Conservation (phyloP, 2,888 invertebrate species). For the Stenchaetothrips biformis region DNA sequence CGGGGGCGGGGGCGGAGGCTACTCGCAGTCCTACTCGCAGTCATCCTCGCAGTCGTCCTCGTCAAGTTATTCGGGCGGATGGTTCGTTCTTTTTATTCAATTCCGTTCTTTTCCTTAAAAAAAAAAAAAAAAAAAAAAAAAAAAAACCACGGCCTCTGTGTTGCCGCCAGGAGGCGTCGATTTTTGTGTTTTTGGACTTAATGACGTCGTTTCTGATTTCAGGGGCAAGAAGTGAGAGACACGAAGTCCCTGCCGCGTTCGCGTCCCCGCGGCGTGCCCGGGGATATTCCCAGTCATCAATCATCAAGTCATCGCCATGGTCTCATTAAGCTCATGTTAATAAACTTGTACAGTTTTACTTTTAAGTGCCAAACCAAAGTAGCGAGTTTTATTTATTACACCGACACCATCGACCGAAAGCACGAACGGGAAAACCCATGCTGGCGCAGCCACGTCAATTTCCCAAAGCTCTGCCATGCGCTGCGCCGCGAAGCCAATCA, state of each 20-base stretch:
- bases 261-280: neutral
- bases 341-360: neutral
- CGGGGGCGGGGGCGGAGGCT: neutral
- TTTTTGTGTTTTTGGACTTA: no score
- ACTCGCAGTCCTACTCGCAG: neutral
- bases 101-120: no score
- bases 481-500: no score
- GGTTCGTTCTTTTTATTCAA: neutral
- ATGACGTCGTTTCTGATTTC: no score
- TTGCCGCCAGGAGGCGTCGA: no score
- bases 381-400: neutral
- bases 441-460: no score
- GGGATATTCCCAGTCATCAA: neutral
- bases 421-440: no score
- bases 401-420: neutral
- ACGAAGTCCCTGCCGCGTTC: no score
- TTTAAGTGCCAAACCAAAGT: constrained; percentile 5
- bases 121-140: no score
- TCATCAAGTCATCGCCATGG: neutral
- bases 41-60: neutral
- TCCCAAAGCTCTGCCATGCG: no score
- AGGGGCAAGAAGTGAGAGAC: no score
- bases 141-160: no score
- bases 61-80: neutral
- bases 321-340: neutral